A percentile compares a stretch with the other conserved stretches of the same genome.
Conservation (phyloP, 2,888 invertebrate species). For the Beris morrisii region DNA sequence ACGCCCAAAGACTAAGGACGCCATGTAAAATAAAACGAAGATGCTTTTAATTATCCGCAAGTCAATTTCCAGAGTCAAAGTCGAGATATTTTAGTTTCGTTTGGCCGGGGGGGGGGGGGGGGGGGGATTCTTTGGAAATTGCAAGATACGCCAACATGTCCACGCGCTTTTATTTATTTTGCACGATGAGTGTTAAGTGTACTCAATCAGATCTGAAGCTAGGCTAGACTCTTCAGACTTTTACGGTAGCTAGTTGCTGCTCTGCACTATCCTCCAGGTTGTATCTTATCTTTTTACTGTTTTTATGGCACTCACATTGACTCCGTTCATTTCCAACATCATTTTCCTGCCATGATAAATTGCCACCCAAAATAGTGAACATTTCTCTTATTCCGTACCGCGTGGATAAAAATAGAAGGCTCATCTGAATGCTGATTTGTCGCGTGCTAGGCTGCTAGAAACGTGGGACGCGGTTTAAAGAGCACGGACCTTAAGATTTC, state of each 20-base stretch:
- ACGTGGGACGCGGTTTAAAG: neutral
- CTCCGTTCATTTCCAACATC: neutral
- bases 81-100: too few species aligned
- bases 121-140: neutral
- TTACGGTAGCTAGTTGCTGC: neutral
- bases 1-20: too few species aligned
- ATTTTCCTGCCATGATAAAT: slow-evolving; percentile 7
- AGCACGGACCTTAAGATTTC: too few species aligned
- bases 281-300: neutral
- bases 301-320: neutral
- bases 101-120: too few species aligned
- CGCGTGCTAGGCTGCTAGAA: neutral
- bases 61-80: too few species aligned
- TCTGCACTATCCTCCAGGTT: slow-evolving; percentile 2
- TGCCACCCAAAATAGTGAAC: slow-evolving; percentile 2
- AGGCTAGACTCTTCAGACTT: neutral
- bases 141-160: slow-evolving; percentile 7
- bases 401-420: neutral
- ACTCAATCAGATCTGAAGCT: neutral
- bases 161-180: neutral
- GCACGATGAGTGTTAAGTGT: neutral
- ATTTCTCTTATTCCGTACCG: neutral
- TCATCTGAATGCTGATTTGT: neutral
- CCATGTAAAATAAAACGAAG: too few species aligned
- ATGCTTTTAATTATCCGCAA: too few species aligned